Evolutionary conservation across 2,888 invertebrate genomes (phyloP).

Genomic region (Harpagoxenus sublaevis): DNA sequence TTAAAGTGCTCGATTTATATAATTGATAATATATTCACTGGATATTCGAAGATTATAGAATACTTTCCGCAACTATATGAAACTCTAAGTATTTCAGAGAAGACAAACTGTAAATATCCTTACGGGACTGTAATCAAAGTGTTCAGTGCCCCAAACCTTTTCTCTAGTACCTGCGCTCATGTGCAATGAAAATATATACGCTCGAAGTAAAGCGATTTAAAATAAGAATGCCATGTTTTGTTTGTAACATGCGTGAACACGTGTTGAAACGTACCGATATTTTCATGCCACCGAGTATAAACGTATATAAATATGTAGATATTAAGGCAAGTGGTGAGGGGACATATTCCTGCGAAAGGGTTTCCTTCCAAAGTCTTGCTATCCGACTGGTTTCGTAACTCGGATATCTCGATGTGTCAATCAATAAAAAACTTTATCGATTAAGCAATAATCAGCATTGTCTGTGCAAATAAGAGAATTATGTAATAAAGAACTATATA

Average conservation of each 20-base stretch:
- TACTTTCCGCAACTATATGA: conserved; percentile 2
- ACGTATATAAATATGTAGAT: conserved; percentile 69
- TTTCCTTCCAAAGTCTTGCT: conserved; percentile 48
- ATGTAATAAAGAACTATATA: conserved; percentile 72
- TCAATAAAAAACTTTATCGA: conserved; percentile 73
- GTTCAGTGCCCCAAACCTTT: conserved; percentile 77
- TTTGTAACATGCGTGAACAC: conserved; percentile 54
- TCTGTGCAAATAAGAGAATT: conserved; percentile 77
- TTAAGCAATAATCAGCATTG: conserved; percentile 82
- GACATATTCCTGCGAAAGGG: conserved; percentile 17
- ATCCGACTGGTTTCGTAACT: conserved; percentile 74
- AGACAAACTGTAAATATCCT: conserved; percentile 63
- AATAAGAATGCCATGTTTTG: conserved; percentile 48
- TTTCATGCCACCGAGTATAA: conserved; percentile 71
- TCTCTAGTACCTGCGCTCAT: conserved; percentile 81
- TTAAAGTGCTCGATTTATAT: neutral
- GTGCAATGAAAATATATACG: conserved; percentile 63
- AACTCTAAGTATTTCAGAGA: conserved; percentile 35
- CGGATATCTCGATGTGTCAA: conserved; percentile 79
- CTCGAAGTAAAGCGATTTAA: conserved; percentile 53
- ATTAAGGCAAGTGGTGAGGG: conserved; percentile 36
- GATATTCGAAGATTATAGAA: neutral
- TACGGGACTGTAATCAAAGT: conserved; percentile 79
- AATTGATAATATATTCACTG: neutral
- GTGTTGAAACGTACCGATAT: conserved; percentile 71